Evolutionary conservation across 2,113 vertebrate genomes (phyloP).

Genomic region (Syrmaticus mikado): DNA sequence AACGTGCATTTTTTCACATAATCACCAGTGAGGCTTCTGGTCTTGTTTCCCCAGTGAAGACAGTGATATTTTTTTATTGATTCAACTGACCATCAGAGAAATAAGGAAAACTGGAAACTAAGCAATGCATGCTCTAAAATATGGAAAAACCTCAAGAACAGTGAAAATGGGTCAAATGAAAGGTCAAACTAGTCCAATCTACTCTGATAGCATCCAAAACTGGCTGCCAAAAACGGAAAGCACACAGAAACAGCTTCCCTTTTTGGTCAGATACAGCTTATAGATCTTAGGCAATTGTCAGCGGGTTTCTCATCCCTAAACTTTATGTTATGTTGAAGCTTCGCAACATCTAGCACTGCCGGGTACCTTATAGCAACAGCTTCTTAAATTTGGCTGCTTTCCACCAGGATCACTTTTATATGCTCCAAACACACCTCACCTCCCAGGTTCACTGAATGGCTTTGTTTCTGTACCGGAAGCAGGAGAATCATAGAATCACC

Average conservation of each 20-base stretch:
- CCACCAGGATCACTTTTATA: accelerated
- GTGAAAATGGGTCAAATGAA: background rate
- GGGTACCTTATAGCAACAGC: background rate
- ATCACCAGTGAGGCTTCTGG: background rate
- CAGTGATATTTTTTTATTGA: background rate
- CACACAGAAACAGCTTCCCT: background rate
- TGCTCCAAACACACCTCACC: background rate
- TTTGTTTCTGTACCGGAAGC: background rate
- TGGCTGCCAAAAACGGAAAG: background rate
- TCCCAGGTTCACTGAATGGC: background rate
- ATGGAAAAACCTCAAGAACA: background rate
- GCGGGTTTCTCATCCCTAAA: background rate
- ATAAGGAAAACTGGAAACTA: background rate
- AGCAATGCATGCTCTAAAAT: background rate
- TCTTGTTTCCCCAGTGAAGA: background rate
- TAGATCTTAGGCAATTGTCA: background rate
- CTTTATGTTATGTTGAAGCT: background rate
- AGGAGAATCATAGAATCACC: background rate
- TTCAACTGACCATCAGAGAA: background rate
- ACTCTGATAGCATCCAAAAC: background rate
- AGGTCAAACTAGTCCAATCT: background rate
- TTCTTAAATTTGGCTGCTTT: background rate
- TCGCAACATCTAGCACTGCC: background rate
- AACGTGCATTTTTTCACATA: background rate
- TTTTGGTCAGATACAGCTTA: accelerated